phyloP scores from a whole-genome alignment of 2,888 invertebrate genomes.

The Tetramorium bicarinatum region DNA sequence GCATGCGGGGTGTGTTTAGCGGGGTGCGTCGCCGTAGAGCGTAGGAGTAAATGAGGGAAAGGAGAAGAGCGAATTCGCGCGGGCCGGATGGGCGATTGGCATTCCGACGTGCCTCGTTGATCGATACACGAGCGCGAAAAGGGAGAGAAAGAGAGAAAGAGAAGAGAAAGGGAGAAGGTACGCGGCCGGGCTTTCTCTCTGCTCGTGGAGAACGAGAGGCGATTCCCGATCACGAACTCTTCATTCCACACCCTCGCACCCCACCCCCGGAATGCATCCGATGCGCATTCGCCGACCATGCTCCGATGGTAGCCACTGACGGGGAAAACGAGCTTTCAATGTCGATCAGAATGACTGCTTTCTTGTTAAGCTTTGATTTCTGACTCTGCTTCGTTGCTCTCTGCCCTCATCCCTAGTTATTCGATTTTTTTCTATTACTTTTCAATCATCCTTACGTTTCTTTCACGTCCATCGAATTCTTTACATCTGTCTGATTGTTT shows the following conservation, averaged over 20 bases:
- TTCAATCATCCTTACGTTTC: not conserved
- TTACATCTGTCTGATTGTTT: not conserved
- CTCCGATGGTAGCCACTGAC: conserved; percentile 39
- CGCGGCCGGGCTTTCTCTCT: not conserved
- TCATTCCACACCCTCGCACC: conserved; percentile 33
- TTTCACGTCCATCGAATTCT: not conserved
- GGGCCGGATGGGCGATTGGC: conserved; percentile 40
- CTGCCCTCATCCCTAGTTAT: not conserved
- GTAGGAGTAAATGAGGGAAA: conserved; percentile 70
- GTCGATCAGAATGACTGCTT: conserved; percentile 39
- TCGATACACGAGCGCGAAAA: conserved; percentile 14
- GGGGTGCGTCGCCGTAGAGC: conserved; percentile 71
- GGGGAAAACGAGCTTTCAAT: conserved; percentile 52
- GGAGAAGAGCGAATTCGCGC: conserved; percentile 58
- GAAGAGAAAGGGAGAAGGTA: conserved; percentile 10
- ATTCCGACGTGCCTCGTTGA: conserved; percentile 47
- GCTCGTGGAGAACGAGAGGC: conserved; percentile 16
- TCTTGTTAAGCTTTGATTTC: conserved; percentile 48
- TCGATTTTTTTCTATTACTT: not conserved
- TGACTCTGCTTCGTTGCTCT: not conserved
- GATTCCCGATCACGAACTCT: conserved; percentile 35
- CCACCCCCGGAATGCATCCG: conserved; percentile 38
- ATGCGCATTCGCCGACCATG: conserved; percentile 34
- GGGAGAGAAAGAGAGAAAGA: not conserved
- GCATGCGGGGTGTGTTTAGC: conserved; percentile 76